Evolutionary conservation across 2,888 invertebrate genomes (phyloP).

Genomic region (Dasysyrphus tricinctus): DNA sequence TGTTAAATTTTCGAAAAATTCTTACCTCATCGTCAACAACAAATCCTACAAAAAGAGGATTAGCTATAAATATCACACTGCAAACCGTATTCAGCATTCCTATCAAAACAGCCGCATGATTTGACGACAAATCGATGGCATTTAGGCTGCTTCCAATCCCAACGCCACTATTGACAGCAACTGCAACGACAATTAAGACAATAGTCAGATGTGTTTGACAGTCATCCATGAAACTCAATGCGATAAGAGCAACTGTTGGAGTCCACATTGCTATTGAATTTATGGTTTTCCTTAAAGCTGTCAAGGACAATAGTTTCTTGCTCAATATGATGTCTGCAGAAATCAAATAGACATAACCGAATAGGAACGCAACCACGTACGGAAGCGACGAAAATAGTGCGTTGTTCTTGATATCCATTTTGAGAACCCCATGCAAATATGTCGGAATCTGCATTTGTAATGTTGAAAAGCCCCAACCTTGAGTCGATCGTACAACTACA

Average conservation of each 20-base stretch:
- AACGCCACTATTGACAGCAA: slow-evolving; percentile 82
- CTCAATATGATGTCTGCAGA: slow-evolving; percentile 83
- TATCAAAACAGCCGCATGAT: slow-evolving; percentile 87
- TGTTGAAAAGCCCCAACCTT: slow-evolving; percentile 89
- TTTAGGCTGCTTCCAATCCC: slow-evolving; percentile 84
- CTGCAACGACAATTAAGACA: slow-evolving; percentile 85
- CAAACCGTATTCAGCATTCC: slow-evolving; percentile 87
- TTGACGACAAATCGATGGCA: slow-evolving; percentile 87
- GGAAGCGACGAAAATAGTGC: slow-evolving; percentile 83
- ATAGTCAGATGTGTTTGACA: slow-evolving; percentile 83
- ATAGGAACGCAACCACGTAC: slow-evolving; percentile 84
- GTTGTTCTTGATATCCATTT: slow-evolving; percentile 85
- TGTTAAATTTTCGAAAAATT: neutral
- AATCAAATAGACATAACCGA: slow-evolving; percentile 83
- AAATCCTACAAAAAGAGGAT: slow-evolving; percentile 10
- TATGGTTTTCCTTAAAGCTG: slow-evolving; percentile 77
- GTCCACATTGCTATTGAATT: slow-evolving; percentile 81
- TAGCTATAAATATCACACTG: slow-evolving; percentile 76
- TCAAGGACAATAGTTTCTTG: slow-evolving; percentile 80
- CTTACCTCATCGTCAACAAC: slow-evolving; percentile 15
- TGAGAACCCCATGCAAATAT: slow-evolving; percentile 84
- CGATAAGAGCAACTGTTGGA: slow-evolving; percentile 85
- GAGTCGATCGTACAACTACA: slow-evolving; percentile 85
- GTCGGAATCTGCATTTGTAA: slow-evolving; percentile 86
- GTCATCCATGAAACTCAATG: slow-evolving; percentile 84